Percentiles rank a stretch among this genome's conserved stretches.
Conservation (phyloP, 2,888 invertebrate genomes). For the Mythimna lalbum region DNA sequence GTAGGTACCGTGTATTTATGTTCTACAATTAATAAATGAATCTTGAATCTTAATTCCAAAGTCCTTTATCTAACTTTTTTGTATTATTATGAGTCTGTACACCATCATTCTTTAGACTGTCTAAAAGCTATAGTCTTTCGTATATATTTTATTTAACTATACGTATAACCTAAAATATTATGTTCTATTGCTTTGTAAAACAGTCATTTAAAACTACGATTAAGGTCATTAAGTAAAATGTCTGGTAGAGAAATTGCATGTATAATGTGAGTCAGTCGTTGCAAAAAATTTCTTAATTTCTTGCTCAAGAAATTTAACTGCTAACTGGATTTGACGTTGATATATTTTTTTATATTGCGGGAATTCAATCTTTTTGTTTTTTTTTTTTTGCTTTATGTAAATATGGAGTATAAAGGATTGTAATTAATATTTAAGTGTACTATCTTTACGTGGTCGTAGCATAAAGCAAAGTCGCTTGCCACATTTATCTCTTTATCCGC, state of each 20-base stretch:
- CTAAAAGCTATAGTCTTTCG: neutral
- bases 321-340: neutral
- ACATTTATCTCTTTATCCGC: no score
- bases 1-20: no score
- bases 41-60: neutral
- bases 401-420: neutral
- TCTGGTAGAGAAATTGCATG: slow-evolving; percentile 9
- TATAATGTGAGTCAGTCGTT: slow-evolving; percentile 1
- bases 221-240: slow-evolving; percentile 7
- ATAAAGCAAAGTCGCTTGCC: no score
- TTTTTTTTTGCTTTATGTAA: neutral
- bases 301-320: neutral
- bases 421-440: no score
- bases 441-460: no score
- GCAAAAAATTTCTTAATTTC: slow-evolving; percentile 15
- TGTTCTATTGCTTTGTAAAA: neutral
- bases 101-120: neutral
- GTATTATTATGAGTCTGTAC: neutral
- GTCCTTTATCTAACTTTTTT: neutral
- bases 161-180: neutral
- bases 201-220: neutral
- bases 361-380: no score
- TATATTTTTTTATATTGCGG: neutral
- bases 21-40: no score
- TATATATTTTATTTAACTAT: neutral